A percentile compares a stretch with the other conserved stretches of the same genome.
phyloP scores from a whole-genome alignment of 2,113 vertebrate genomes.

The Hymenochirus boettgeri region DNA sequence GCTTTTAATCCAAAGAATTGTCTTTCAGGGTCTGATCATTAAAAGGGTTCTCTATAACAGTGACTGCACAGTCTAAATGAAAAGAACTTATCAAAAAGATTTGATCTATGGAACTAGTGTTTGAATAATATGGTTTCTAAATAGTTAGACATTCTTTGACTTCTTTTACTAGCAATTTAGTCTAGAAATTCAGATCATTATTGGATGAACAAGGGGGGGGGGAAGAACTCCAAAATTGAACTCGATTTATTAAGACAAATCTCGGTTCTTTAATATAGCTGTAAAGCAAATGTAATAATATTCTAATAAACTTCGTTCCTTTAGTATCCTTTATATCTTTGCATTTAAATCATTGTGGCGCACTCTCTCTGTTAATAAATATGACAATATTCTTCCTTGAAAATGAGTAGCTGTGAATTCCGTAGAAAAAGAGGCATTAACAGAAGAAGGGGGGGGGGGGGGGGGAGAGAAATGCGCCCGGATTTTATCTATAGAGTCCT shows the following conservation, averaged over 20 bases:
- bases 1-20: too few relatives aligned
- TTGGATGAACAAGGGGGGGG: slow-evolving; percentile 13
- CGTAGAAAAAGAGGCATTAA: slow-evolving; percentile 22
- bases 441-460: too few relatives aligned
- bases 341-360: slow-evolving; percentile 26
- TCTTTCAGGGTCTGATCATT: too few relatives aligned
- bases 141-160: too few relatives aligned
- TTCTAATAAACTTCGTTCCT: slow-evolving; percentile 32
- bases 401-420: slow-evolving; percentile 18
- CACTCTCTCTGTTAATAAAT: slow-evolving; percentile 34
- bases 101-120: too few relatives aligned
- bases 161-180: too few relatives aligned
- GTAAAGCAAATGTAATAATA: slow-evolving; percentile 32
- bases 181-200: too few relatives aligned
- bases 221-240: slow-evolving; percentile 36
- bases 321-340: slow-evolving; percentile 23
- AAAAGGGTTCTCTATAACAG: too few relatives aligned
- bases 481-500: slow-evolving; percentile 55
- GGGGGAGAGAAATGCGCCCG: slow-evolving; percentile 44
- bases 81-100: too few relatives aligned
- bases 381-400: slow-evolving; percentile 27
- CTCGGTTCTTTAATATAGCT: slow-evolving; percentile 30
- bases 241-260: slow-evolving; percentile 34
- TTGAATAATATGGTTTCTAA: too few relatives aligned
- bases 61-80: too few relatives aligned